phyloP scores from a whole-genome alignment of 2,113 vertebrate genomes.

The Stigmatopora argus region DNA sequence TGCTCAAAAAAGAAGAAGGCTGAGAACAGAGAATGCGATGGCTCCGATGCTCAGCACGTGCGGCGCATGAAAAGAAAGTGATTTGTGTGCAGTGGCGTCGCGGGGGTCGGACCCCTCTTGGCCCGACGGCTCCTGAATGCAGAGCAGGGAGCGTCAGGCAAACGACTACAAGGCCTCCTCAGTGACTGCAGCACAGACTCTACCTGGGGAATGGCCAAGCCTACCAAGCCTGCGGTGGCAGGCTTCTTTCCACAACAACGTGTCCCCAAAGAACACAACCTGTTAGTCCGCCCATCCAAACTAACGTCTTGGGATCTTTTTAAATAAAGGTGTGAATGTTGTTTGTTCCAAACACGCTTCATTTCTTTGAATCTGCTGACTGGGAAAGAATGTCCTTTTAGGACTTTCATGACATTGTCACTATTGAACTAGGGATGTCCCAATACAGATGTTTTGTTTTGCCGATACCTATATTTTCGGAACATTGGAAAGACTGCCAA shows the following conservation, averaged over 20 bases:
- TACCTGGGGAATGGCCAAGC: constrained; percentile 55
- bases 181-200: constrained; percentile 63
- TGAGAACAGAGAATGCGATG: constrained; percentile 36
- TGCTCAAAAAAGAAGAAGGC: constrained; percentile 11
- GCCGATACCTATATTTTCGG: no score
- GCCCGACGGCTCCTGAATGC: constrained; percentile 60
- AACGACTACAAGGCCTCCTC: constrained; percentile 69
- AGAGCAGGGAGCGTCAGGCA: constrained; percentile 61
- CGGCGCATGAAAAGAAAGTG: constrained; percentile 58
- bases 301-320: background rate
- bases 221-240: constrained; percentile 32
- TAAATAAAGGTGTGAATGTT: background rate
- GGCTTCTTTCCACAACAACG: constrained; percentile 11
- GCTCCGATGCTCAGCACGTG: constrained; percentile 51
- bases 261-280: constrained; percentile 7
- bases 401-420: background rate
- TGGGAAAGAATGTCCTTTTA: background rate
- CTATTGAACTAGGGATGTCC: no score
- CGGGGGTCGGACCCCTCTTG: constrained; percentile 29
- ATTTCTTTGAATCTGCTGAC: background rate
- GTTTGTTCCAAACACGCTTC: background rate
- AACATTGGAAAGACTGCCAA: no score
- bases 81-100: constrained; percentile 37
- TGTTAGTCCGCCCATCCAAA: constrained; percentile 1
- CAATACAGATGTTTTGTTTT: no score